These are phyloP conservation scores for Antigone vipio DNA, from an alignment of 2,113 vertebrate species.

Conservation along the genomic window DNA sequence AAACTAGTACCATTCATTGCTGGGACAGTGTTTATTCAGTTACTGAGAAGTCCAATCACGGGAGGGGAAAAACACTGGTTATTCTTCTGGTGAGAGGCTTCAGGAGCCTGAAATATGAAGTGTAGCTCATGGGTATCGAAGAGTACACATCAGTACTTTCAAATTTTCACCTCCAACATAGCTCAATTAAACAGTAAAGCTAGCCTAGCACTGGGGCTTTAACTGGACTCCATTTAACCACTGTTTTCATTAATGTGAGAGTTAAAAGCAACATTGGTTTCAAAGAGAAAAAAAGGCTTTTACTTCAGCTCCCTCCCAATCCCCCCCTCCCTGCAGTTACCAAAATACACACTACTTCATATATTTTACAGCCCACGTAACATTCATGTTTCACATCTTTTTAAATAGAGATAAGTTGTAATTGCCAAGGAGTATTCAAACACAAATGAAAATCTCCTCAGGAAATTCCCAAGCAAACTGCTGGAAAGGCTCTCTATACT, in stretches of 20 bases:
- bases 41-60: background rate
- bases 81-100: background rate
- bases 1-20: background rate
- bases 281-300: background rate
- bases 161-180: background rate
- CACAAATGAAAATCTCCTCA: background rate
- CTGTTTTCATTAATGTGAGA: background rate
- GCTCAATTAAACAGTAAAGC: background rate
- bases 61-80: background rate
- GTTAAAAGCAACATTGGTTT: background rate
- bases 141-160: background rate
- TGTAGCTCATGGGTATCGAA: background rate
- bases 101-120: background rate
- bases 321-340: background rate
- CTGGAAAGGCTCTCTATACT: constrained; percentile 23
- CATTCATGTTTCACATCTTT: background rate
- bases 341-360: background rate
- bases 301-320: background rate
- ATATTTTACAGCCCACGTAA: background rate
- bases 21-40: background rate
- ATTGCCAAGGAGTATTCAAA: background rate
- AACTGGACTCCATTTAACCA: background rate
- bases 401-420: background rate
- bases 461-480: constrained; percentile 10
- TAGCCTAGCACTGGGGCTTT: background rate